Evolutionary conservation across 2,888 invertebrate genomes (phyloP).

Genomic region (Galerucella nymphaeae): DNA sequence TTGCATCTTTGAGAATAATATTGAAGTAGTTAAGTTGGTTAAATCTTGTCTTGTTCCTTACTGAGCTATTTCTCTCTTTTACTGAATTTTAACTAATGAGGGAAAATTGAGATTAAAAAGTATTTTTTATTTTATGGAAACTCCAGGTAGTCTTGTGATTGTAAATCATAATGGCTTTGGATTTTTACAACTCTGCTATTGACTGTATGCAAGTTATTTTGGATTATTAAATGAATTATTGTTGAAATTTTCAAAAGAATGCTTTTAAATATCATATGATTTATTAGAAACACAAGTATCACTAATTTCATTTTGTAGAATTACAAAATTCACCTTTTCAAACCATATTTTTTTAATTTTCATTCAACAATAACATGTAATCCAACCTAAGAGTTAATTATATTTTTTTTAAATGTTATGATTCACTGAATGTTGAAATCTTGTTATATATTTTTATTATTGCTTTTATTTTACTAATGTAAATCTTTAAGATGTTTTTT

Average conservation of each 20-base stretch:
- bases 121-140: background rate
- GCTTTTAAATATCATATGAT: background rate
- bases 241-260: background rate
- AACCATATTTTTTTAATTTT: background rate
- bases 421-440: conserved; percentile 11
- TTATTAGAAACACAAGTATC: background rate
- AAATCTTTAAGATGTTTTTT: conserved; percentile 16
- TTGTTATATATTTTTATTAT: conserved; percentile 23
- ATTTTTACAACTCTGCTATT: conserved; percentile 5
- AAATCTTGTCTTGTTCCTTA: background rate
- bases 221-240: conserved; percentile 9
- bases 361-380: background rate
- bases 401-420: conserved; percentile 3
- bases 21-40: background rate
- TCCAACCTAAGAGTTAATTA: conserved; percentile 9
- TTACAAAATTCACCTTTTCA: background rate
- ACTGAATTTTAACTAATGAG: background rate
- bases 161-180: background rate
- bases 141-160: background rate
- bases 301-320: background rate
- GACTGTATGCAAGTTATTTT: background rate
- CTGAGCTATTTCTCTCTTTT: background rate
- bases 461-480: conserved; percentile 20
- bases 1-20: background rate
- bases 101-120: background rate